Base-by-base conservation (phyloP, 1,140 invertebrate species). In the Hermetia illucens region DNA sequence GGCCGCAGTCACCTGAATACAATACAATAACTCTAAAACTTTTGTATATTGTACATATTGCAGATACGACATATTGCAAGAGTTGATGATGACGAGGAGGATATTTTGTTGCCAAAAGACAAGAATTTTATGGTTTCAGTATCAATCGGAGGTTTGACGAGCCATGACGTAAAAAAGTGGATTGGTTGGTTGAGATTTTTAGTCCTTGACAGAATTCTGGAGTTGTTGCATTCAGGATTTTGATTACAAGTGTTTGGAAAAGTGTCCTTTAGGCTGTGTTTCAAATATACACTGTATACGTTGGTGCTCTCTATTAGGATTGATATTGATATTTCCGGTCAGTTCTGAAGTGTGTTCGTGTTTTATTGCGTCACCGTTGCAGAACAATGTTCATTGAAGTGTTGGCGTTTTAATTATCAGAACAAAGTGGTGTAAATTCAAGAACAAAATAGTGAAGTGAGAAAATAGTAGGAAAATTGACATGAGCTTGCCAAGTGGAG, bases 401-500 rank as follows among this genome's bases (percentile, higher is more conserved):
- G 36, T 27, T 10, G 16, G 21, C 29, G 20, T 13, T 38, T 32
- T 16, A 35, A 35, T 35, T 35, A 16, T n/a, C n/a, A n/a, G n/a
- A n/a, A n/a, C n/a, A n/a, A n/a, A n/a, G n/a, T n/a, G n/a, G n/a
- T n/a, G n/a, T n/a, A n/a, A n/a, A n/a, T n/a, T n/a, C n/a, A n/a
- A n/a, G n/a, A n/a, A n/a, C n/a, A n/a, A n/a, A n/a, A n/a, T n/a
- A n/a, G n/a, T n/a, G n/a, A n/a, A n/a, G n/a, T n/a, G n/a, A n/a
- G n/a, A n/a, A n/a, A n/a, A 32, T 32, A 12, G 17, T 32, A n/a
- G n/a, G 12, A 6, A 34, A 41, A 50, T 58, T 50, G 65, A 57
- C 43, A 84, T 85, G 82, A 82, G 79, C 53, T 61, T 83, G 37
- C 76, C 78, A 44, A 78, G 74, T 56, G 79, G 82, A 45, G 77